These are phyloP conservation scores for Polypterus bichir DNA, from an alignment of 2,113 vertebrate species.

Conservation along the genomic window DNA sequence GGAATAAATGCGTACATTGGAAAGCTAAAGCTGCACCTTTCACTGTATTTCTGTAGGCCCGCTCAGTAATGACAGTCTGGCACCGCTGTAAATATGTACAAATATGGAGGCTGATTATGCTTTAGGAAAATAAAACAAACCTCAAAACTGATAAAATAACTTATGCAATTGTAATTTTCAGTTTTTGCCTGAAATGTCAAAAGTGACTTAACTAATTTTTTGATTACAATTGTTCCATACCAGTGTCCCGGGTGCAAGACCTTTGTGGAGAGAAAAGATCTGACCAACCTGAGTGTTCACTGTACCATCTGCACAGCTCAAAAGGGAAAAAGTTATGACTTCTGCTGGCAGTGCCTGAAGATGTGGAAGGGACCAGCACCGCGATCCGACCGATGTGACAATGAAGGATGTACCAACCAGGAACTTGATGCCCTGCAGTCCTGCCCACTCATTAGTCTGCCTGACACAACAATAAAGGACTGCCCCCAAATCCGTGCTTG, in stretches of 20 bases:
- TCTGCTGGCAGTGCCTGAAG: conserved; percentile 19
- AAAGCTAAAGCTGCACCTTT: too few species aligned
- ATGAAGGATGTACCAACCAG: conserved; percentile 5
- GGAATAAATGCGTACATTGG: too few species aligned
- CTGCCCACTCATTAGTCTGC: conserved; percentile 6
- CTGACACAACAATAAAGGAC: not conserved
- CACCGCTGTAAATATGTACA: not conserved
- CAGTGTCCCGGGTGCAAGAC: conserved; percentile 12
- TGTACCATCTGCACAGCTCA: not conserved
- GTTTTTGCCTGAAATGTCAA: not conserved
- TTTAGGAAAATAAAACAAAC: not conserved
- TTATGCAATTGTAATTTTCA: not conserved
- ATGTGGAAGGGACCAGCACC: conserved; percentile 4
- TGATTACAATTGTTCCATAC: not conserved
- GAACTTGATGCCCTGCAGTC: conserved; percentile 4
- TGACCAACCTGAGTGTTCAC: not conserved
- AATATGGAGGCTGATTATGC: not conserved
- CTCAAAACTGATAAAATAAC: not conserved
- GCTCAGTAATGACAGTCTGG: too few species aligned
- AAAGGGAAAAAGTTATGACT: not conserved
- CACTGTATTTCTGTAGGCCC: too few species aligned
- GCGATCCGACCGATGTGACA: conserved; percentile 4
- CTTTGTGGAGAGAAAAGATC: conserved; percentile 1
- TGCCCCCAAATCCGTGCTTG: conserved; percentile 16
- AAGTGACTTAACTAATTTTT: not conserved